phyloP scores from a whole-genome alignment of 2,113 vertebrate genomes.

The Pungitius pungitius region DNA sequence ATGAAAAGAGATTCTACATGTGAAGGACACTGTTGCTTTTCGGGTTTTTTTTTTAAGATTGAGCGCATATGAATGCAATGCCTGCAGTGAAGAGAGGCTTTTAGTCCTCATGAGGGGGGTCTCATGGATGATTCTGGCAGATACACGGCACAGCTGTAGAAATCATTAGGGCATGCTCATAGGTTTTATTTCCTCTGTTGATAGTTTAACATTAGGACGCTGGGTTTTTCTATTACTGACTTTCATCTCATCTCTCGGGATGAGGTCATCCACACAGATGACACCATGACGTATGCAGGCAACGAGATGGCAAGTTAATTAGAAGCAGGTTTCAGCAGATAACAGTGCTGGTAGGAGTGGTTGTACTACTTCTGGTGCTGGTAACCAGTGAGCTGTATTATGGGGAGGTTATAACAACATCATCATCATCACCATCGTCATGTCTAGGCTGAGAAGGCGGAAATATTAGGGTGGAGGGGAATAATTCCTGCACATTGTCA shows the following conservation, averaged over 20 bases:
- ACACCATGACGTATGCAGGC: slow-evolving; percentile 23
- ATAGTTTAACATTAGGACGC: slow-evolving; percentile 56
- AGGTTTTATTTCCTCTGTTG: slow-evolving; percentile 53
- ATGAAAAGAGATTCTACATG: slow-evolving; percentile 29
- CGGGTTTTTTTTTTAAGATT: slow-evolving; percentile 53
- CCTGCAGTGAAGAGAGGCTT: slow-evolving; percentile 65
- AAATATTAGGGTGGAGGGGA: slow-evolving; percentile 24
- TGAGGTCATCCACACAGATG: slow-evolving; percentile 53
- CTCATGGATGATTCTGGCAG: slow-evolving; percentile 68
- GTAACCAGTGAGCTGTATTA: not conserved
- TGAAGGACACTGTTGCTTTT: slow-evolving; percentile 42
- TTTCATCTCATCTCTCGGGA: slow-evolving; percentile 49
- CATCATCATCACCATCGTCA: slow-evolving; percentile 14
- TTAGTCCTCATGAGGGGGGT: slow-evolving; percentile 67
- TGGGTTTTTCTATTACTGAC: slow-evolving; percentile 28
- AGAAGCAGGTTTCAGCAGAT: slow-evolving; percentile 7
- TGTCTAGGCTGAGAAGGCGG: slow-evolving; percentile 27
- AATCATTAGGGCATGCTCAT: slow-evolving; percentile 62
- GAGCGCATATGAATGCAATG: slow-evolving; percentile 53
- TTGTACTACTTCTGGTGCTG: slow-evolving; percentile 7
- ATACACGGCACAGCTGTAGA: slow-evolving; percentile 68
- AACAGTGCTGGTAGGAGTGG: slow-evolving; percentile 11
- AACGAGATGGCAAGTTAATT: not conserved
- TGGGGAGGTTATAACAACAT: not conserved
- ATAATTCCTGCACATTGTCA: slow-evolving; percentile 1